These are phyloP conservation scores for Gerris lacustris DNA, from an alignment of 2,888 invertebrate genomes.

Conservation along the genomic window DNA sequence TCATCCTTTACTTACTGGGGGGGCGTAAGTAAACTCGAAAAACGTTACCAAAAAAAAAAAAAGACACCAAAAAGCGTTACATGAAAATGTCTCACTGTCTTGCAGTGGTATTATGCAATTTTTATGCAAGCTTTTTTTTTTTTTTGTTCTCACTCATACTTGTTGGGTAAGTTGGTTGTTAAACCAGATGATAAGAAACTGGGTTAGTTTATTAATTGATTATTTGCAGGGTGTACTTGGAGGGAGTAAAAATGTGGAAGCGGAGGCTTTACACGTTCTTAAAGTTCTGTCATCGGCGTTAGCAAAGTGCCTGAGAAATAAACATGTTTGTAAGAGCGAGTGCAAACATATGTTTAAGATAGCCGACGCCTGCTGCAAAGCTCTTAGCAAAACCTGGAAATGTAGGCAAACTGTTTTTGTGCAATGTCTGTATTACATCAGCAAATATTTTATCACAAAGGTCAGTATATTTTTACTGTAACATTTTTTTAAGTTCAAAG, in stretches of 20 bases:
- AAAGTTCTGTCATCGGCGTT: not conserved
- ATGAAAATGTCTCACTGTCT: too few species aligned
- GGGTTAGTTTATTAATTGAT: too few species aligned
- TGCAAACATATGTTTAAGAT: not conserved
- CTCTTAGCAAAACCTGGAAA: not conserved
- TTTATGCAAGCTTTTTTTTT: too few species aligned
- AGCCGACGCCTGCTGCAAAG: not conserved
- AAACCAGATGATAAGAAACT: too few species aligned
- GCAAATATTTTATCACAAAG: not conserved
- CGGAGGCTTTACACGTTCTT: not conserved
- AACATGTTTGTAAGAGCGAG: not conserved
- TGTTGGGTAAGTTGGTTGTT: too few species aligned
- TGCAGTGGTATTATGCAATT: too few species aligned
- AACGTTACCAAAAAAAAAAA: too few species aligned
- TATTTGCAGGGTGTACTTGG: not conserved
- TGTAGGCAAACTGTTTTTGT: not conserved
- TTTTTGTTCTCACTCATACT: too few species aligned
- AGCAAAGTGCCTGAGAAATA: not conserved
- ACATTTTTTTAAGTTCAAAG: too few species aligned
- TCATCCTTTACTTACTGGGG: too few species aligned
- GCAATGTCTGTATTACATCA: not conserved
- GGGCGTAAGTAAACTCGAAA: too few species aligned
- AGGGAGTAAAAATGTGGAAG: not conserved
- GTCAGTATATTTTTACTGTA: not conserved
- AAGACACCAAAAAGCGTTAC: too few species aligned